Evolutionary conservation across 2,113 vertebrate genomes (phyloP), one percentile per base, ranked within the genome.

Genomic region (Labeo catla): DNA sequence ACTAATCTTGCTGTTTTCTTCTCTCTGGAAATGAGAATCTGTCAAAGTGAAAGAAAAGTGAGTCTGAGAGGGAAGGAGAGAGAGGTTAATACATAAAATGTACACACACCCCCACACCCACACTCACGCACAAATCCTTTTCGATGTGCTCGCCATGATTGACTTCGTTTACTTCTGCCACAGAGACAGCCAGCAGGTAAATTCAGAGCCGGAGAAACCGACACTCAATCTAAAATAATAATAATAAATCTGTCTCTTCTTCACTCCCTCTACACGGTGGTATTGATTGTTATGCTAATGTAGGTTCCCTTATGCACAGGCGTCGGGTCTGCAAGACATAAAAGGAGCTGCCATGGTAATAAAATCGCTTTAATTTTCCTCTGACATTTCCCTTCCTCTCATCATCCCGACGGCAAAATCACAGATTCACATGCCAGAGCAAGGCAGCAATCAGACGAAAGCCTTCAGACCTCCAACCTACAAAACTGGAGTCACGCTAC

Each of bases 211-310:
- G 43, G 34, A 45, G 76, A 79, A 79, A 68, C 34, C 6, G 47
- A 79, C 39, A 19, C n/a, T 47, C 83, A 85, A 61, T 85, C 72
- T 77, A 77, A 85, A 84, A 47, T 65, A 77, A 84, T 54, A 73
- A 66, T 65, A 66, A 65, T 49, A 81, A 65, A 81, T 81, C 79
- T 81, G 79, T 49, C 79, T 66, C 43, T 28, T 49, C 23, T 43
- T 47, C 8, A 13, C 43, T 81, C 59, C 59, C 43, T 66, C 59
- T 65, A 65, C 59, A 81, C 2, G 4, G 23, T 65, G 83, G 73
- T 77, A 76, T 76, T 77, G 59, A 39, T 77, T 85, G 72, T 77
- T 77, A 86, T 80, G 84, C 84, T 86, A 79, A 86, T 86, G 63
- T 43, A 80, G 36, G 63, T 80, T 54, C 76, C 34, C 45, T 86